phyloP scores from a whole-genome alignment of 1,140 invertebrate species.

The Melitaea cinxia region DNA sequence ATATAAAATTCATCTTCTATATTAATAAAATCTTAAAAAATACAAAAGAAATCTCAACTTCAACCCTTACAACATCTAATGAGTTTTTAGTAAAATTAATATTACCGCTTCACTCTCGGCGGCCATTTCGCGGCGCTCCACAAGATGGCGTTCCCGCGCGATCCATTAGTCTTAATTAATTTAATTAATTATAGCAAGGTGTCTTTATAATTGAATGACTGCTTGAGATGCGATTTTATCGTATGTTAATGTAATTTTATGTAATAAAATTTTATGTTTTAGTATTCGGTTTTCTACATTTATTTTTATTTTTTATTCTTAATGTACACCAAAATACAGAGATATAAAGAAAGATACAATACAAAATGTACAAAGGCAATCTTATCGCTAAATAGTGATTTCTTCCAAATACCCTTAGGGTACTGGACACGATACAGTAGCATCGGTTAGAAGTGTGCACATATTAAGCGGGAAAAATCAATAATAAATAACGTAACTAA shows the following conservation, averaged over 20 bases:
- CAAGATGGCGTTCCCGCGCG: constrained; percentile 33
- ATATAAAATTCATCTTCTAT: too few species aligned
- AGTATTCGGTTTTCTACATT: background rate
- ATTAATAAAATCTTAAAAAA: too few species aligned
- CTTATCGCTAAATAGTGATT: too few species aligned
- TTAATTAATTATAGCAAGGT: constrained; percentile 23
- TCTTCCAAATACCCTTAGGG: too few species aligned
- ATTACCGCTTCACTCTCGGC: background rate
- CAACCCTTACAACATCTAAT: background rate
- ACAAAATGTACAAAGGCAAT: too few species aligned
- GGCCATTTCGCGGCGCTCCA: constrained; percentile 33
- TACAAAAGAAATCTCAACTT: background rate
- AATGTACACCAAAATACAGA: too few species aligned
- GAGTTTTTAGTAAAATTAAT: constrained; percentile 21
- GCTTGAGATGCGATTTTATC: background rate
- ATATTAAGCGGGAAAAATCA: too few species aligned
- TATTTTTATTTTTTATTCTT: too few species aligned
- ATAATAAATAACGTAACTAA: too few species aligned
- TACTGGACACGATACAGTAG: too few species aligned
- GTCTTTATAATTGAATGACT: background rate
- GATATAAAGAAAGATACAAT: too few species aligned
- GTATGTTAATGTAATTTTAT: background rate
- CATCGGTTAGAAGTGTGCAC: too few species aligned
- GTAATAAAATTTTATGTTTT: background rate
- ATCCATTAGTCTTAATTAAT: constrained; percentile 22